phyloP scores from a whole-genome alignment of 2,888 invertebrate species.

The Automeris io region DNA sequence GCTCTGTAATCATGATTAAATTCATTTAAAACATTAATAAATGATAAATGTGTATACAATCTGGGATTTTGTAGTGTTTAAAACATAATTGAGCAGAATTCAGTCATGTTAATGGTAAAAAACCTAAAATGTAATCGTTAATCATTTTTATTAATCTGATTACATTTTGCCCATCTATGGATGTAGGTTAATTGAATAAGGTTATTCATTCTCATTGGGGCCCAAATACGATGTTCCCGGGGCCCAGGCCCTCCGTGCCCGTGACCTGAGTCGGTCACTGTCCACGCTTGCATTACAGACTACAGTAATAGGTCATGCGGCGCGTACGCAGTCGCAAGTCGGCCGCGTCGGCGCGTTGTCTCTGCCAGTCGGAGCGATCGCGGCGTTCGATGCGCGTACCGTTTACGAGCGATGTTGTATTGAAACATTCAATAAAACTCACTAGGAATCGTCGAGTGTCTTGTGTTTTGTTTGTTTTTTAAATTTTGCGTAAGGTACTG shows the following conservation, averaged over 20 bases:
- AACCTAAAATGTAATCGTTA: no score
- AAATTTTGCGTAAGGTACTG: not conserved
- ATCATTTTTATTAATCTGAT: no score
- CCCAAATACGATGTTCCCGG: not conserved
- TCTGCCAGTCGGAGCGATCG: not conserved
- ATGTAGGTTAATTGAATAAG: no score
- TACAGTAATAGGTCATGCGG: not conserved
- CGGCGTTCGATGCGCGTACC: not conserved
- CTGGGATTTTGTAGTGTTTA: no score
- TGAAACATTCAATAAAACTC: not conserved
- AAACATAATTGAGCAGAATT: no score
- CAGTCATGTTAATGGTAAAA: no score
- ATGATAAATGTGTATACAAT: no score
- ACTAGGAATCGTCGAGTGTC: not conserved
- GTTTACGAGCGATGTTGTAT: not conserved
- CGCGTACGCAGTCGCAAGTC: constrained; percentile 1
- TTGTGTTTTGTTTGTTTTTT: not conserved
- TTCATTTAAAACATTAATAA: no score
- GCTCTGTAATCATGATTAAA: no score
- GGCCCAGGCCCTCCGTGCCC: not conserved
- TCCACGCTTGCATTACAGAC: not conserved
- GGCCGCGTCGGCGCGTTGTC: constrained; percentile 5
- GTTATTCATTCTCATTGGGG: no score
- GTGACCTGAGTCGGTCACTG: not conserved
- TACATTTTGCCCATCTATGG: no score